phyloP scores from a whole-genome alignment of 37 sponge, comb jelly and placozoan species.

The Bolinopsis microptera region DNA sequence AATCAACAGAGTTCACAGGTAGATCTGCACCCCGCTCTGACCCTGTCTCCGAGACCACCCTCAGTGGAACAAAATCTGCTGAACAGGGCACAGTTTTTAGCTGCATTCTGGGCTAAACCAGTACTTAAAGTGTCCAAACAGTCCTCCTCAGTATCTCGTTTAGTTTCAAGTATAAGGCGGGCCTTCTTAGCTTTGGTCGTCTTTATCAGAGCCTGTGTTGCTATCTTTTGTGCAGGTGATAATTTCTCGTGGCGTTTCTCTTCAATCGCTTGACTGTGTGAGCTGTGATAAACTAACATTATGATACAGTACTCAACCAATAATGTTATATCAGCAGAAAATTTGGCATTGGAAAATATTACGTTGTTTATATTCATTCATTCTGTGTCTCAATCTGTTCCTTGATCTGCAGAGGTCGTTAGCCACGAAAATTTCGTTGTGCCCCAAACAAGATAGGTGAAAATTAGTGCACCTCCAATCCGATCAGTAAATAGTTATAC shows the following conservation, averaged over 20 bases:
- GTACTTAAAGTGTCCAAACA: neutral
- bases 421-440: too few relatives aligned
- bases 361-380: too few relatives aligned
- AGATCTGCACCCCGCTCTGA: neutral
- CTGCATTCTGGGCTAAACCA: neutral
- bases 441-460: too few relatives aligned
- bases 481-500: neutral
- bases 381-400: too few relatives aligned
- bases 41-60: neutral
- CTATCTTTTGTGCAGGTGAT: neutral
- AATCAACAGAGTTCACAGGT: neutral
- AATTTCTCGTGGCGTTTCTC: neutral
- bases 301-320: too few relatives aligned
- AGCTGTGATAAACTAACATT: too few relatives aligned
- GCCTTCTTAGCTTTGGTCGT: too few relatives aligned
- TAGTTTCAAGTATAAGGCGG: too few relatives aligned
- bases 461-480: too few relatives aligned
- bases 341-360: too few relatives aligned
- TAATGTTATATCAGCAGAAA: too few relatives aligned
- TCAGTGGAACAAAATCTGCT: neutral
- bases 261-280: neutral
- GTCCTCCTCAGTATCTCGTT: neutral
- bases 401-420: too few relatives aligned
- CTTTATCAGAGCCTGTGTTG: neutral
- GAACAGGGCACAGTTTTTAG: neutral